Evolutionary conservation across 2,113 vertebrate genomes (phyloP).

Genomic region (Platycercus adscitus): DNA sequence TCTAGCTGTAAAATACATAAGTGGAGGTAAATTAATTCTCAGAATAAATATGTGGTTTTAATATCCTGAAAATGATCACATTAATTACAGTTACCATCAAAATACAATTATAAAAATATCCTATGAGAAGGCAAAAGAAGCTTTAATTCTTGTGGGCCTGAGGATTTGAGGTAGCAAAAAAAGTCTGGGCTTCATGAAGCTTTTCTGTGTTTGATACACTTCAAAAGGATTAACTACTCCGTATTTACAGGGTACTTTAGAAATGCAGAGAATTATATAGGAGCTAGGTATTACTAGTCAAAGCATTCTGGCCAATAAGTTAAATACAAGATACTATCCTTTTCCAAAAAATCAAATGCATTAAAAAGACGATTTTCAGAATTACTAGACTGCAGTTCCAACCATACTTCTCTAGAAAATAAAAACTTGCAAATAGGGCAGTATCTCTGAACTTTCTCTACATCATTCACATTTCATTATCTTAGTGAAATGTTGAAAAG

Average conservation of each 20-base stretch:
- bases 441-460: neutral
- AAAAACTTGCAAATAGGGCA: neutral
- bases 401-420: neutral
- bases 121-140: neutral
- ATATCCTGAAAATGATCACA: neutral
- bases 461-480: neutral
- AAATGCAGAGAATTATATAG: neutral
- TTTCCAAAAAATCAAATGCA: neutral
- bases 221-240: constrained; percentile 8
- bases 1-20: neutral
- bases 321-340: neutral
- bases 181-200: neutral
- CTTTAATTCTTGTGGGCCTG: neutral
- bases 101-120: neutral
- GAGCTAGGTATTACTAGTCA: neutral
- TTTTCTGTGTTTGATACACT: neutral
- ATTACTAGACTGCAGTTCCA: neutral
- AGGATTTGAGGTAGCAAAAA: neutral
- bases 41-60: neutral
- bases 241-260: neutral
- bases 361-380: neutral
- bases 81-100: neutral
- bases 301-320: neutral
- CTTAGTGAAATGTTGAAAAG: neutral
- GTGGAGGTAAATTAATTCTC: neutral